A percentile compares a stretch with the other conserved stretches of the same genome.
phyloP scores from a whole-genome alignment of 2,888 invertebrate genomes.

The Drosophila borborema region DNA sequence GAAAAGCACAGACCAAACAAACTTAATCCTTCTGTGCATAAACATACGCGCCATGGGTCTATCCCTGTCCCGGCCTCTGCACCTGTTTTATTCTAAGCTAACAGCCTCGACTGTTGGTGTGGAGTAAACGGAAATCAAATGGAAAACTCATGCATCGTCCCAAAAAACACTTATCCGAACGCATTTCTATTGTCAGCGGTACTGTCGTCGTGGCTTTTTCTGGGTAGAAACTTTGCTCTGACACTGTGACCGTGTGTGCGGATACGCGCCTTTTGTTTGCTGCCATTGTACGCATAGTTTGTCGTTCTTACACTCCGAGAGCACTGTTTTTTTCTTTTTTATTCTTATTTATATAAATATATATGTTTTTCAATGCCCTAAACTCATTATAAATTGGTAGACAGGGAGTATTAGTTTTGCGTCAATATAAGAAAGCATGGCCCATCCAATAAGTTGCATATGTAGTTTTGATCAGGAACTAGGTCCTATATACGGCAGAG shows the following conservation, averaged over 20 bases:
- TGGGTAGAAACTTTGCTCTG: slow-evolving; percentile 65
- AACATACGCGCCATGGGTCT: slow-evolving; percentile 57
- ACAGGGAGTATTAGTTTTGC: background rate
- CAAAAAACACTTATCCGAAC: slow-evolving; percentile 69
- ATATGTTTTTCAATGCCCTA: slow-evolving; percentile 40
- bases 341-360: slow-evolving; percentile 31
- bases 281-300: slow-evolving; percentile 62
- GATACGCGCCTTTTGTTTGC: slow-evolving; percentile 73
- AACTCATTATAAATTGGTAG: background rate
- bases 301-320: slow-evolving; percentile 36
- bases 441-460: background rate
- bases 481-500: too few relatives aligned
- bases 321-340: slow-evolving; percentile 29
- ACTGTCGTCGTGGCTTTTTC: slow-evolving; percentile 59
- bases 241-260: slow-evolving; percentile 69
- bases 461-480: too few relatives aligned
- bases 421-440: background rate
- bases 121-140: slow-evolving; percentile 79
- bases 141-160: slow-evolving; percentile 76
- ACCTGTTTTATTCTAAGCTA: slow-evolving; percentile 19
- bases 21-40: slow-evolving; percentile 75
- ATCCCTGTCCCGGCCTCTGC: background rate
- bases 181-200: slow-evolving; percentile 76
- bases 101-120: slow-evolving; percentile 8
- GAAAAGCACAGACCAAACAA: slow-evolving; percentile 50